Conservation (phyloP, 2,113 vertebrate genomes). For the Periophthalmodon schlosseri region DNA sequence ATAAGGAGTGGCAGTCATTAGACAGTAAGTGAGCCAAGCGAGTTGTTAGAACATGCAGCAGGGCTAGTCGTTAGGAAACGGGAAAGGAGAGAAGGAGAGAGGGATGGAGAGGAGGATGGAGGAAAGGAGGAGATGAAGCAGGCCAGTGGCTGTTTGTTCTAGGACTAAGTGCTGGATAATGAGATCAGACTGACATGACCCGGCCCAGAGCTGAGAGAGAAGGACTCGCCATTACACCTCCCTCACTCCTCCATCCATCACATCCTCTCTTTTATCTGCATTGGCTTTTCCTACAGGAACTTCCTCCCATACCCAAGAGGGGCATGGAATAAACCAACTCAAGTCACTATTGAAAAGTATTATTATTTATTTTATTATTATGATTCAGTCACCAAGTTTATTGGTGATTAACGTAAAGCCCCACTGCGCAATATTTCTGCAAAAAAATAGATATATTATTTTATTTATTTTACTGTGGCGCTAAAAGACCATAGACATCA, state of each 20-base stretch:
- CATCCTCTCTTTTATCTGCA: slow-evolving; percentile 38
- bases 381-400: neutral
- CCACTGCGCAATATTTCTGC: too few relatives aligned
- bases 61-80: slow-evolving; percentile 69
- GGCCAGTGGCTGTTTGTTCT: slow-evolving; percentile 77
- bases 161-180: slow-evolving; percentile 77
- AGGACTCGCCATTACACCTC: slow-evolving; percentile 70
- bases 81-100: slow-evolving; percentile 58
- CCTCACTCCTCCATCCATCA: slow-evolving; percentile 43
- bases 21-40: slow-evolving; percentile 78
- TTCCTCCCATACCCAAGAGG: neutral
- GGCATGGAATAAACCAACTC: neutral
- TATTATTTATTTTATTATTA: neutral
- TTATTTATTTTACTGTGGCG: too few relatives aligned
- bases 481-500: too few relatives aligned
- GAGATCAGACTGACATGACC: slow-evolving; percentile 76
- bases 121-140: slow-evolving; percentile 66
- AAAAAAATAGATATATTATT: too few relatives aligned
- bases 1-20: slow-evolving; percentile 78
- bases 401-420: neutral
- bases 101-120: slow-evolving; percentile 58
- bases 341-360: neutral
- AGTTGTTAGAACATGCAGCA: slow-evolving; percentile 77
- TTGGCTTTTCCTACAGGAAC: slow-evolving; percentile 22
- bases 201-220: slow-evolving; percentile 70